Evolutionary conservation across 1,140 invertebrate species (phyloP), one percentile per base, ranked within the genome.

Genomic region (Condylostylus longicornis): DNA sequence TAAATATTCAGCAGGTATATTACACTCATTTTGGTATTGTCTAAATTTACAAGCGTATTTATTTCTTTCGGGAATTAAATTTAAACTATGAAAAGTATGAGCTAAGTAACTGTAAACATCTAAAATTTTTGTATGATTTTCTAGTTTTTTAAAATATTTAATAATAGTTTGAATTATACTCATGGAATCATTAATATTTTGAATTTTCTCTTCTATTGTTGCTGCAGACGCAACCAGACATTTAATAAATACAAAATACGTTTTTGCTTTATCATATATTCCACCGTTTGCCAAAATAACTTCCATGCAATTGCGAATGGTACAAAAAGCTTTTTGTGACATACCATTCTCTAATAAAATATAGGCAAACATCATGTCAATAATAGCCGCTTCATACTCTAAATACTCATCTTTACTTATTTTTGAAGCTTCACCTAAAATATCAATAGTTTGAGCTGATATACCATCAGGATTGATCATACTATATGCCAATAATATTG

Each of bases 301-400:
- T 1, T 77, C 67, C 45, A 87, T 70, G 20, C 74, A 70, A 44
- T 72, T 70, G 38, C 81, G 71, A 1, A 85, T 67, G 2, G 84
- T 58, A 29, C 67, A 62, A 15, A 84, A 58, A 0, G 82, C 80
- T 60, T 84, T 81, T 40, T 70, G 68, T 1, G 79, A 71, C 54
- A 83, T 71, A 13, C 74, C 74, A 63, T 85, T 72, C 33, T 76
- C 63, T 13, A 87, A 58, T 62, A 87, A 61, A 1, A 72, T 63
- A 50, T 82, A 78, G 0, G 82, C 82, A 29, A 88, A 68, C 46
- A 85, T 70, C 62, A 87, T 71, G 47, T 80, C 75, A n/a, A 80
- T 70, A 15, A 83, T 50, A 1, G 79, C 74, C 33, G 72, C 67
- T 37, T 82, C 70, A 48, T 82, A 82, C 37, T 80, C 73, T 43